Conservation (phyloP, 2,888 invertebrate species). For the Acheta domesticus region DNA sequence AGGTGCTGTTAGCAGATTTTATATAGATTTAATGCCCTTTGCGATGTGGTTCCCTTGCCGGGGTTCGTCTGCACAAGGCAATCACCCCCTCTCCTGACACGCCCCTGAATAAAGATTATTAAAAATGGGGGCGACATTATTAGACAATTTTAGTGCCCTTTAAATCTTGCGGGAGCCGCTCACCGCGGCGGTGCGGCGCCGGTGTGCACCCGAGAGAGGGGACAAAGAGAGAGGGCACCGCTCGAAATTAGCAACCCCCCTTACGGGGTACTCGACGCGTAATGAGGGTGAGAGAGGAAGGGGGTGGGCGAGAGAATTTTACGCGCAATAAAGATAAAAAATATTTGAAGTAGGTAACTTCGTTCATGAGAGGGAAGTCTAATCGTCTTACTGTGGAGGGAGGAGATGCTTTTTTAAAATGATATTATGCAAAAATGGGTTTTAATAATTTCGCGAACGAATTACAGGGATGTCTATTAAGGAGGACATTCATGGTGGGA, state of each 20-base stretch:
- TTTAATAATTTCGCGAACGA: not conserved
- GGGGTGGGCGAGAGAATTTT: not conserved
- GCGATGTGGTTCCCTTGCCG: not conserved
- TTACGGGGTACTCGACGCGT: not conserved
- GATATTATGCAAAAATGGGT: not conserved
- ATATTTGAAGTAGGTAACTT: not conserved
- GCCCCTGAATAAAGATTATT: constrained; percentile 7
- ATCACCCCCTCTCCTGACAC: constrained; percentile 1
- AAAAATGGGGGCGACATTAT: constrained; percentile 34
- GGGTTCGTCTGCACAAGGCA: not conserved
- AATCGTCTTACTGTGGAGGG: not conserved
- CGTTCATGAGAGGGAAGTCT: not conserved
- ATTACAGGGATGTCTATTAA: not conserved
- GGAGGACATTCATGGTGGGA: not conserved
- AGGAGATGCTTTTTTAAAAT: not conserved
- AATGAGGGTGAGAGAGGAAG: not conserved
- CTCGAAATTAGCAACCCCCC: not conserved
- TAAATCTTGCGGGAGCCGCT: constrained; percentile 28
- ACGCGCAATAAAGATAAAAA: not conserved
- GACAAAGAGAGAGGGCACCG: not conserved
- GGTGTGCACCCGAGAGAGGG: not conserved
- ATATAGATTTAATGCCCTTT: not conserved
- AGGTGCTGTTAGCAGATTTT: constrained; percentile 18
- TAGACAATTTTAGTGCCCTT: constrained; percentile 35
- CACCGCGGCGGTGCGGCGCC: too few relatives aligned